Base-by-base conservation (phyloP, 2,888 invertebrate genomes). In the Pachymerium ferrugineum region DNA sequence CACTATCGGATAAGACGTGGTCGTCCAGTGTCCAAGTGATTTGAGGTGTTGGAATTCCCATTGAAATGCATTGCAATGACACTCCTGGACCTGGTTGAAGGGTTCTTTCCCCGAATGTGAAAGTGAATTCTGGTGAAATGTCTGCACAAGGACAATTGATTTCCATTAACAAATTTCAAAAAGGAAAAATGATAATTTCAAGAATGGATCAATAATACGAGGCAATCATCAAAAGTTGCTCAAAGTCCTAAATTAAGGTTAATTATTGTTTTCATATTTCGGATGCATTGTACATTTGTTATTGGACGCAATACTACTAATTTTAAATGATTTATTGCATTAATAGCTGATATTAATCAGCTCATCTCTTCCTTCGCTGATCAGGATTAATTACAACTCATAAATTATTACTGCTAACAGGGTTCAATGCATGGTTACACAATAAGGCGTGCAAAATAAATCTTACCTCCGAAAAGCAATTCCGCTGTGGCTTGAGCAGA, bases 121-220 rank as follows among this genome's bases (percentile, higher is more conserved):
- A 79, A 19, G 81, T 74, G 14, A 83, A 78, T 28, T 79, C 76
- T 2, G 84, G 83, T 38, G 81, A 80, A 22, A 83, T 82, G 75
- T 81, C 83, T 83, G 78, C 4, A 70, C 4, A 47, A 19, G 22
- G 8, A 0, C 6, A 47, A 47, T n/a, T 47, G 16, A 47, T n/a
- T n/a, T n/a, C n/a, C n/a, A n/a, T n/a, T n/a, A n/a, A n/a, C n/a
- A n/a, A n/a, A n/a, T n/a, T n/a, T n/a, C n/a, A n/a, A n/a, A n/a
- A n/a, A n/a, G n/a, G n/a, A n/a, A n/a, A n/a, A n/a, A n/a, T n/a
- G n/a, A n/a, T n/a, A n/a, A n/a, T n/a, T n/a, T n/a, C n/a, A n/a
- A n/a, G n/a, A n/a, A n/a, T n/a, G n/a, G n/a, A n/a, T n/a, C n/a
- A n/a, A n/a, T n/a, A n/a, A n/a, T n/a, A n/a, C n/a, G n/a, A n/a